phyloP scores from a whole-genome alignment of 2,888 invertebrate genomes.

The Osmoderma eremita region DNA sequence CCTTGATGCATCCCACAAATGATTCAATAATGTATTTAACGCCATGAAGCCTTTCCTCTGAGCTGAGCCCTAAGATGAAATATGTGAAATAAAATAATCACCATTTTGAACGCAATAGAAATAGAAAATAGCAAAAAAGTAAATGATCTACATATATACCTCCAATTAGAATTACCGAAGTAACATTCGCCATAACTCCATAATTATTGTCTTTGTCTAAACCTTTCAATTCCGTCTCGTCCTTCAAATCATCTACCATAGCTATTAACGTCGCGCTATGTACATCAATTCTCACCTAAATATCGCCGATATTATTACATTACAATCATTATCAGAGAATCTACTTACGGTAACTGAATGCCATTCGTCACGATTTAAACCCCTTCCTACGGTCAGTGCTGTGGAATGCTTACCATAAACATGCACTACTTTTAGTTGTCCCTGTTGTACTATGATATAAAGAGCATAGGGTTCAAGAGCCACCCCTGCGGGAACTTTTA shows the following conservation, averaged over 20 bases:
- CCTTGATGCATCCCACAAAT: conserved; percentile 90
- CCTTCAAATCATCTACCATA: conserved; percentile 83
- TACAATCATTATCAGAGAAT: conserved; percentile 45
- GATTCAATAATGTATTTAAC: conserved; percentile 93
- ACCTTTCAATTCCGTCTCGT: conserved; percentile 85
- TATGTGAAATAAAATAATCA: conserved; percentile 42
- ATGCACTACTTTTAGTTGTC: conserved; percentile 90
- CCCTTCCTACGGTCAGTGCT: conserved; percentile 85
- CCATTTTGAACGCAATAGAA: too few relatives aligned
- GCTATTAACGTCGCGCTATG: conserved; percentile 86
- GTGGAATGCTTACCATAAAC: conserved; percentile 90
- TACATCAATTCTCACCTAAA: conserved; percentile 81
- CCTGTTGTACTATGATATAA: conserved; percentile 91
- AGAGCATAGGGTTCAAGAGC: conserved; percentile 88
- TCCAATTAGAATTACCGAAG: conserved; percentile 88
- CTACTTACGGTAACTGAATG: conserved; percentile 80
- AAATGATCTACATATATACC: too few relatives aligned
- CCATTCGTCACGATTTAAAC: conserved; percentile 89
- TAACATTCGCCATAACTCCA: conserved; percentile 85
- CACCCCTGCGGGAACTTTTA: conserved; percentile 82
- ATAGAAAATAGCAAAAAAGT: too few relatives aligned
- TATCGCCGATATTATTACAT: neutral
- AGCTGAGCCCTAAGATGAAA: conserved; percentile 77
- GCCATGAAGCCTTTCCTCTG: conserved; percentile 87
- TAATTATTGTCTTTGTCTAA: conserved; percentile 86